phyloP scores from a whole-genome alignment of 2,888 invertebrate species.

The Nasonovia ribisnigri region DNA sequence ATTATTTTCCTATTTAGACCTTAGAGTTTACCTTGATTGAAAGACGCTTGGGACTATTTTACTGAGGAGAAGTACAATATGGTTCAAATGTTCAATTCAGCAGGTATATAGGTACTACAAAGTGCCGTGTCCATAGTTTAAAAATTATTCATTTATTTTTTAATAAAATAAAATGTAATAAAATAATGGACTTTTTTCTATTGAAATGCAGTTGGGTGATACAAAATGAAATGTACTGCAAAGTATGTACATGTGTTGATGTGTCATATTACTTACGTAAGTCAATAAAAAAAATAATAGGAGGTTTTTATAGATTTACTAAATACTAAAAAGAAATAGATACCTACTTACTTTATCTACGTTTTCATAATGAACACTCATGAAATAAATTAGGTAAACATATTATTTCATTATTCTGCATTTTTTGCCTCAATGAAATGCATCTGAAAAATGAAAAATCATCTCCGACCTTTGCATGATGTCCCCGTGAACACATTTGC shows the following conservation, averaged over 20 bases:
- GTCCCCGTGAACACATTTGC: not conserved
- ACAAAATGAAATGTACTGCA: not conserved
- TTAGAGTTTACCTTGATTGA: not conserved
- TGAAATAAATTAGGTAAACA: not conserved
- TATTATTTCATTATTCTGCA: not conserved
- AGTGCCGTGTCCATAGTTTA: not conserved
- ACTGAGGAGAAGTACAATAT: not conserved
- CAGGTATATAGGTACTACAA: not conserved
- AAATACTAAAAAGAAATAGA: too few species aligned
- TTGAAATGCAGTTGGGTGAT: not conserved
- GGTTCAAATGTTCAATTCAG: not conserved
- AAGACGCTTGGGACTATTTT: constrained; percentile 14
- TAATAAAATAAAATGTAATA: too few species aligned
- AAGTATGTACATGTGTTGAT: not conserved
- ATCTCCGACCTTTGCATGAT: not conserved
- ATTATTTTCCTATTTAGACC: not conserved
- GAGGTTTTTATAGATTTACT: too few species aligned
- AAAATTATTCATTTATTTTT: too few species aligned
- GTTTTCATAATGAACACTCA: not conserved
- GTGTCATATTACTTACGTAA: not conserved
- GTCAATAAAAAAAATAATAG: not conserved
- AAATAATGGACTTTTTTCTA: not conserved
- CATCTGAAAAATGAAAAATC: not conserved
- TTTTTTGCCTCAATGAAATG: not conserved
- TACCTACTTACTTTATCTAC: too few species aligned